Conservation (phyloP, 2,888 invertebrate species). For the Abscondita cerata region DNA sequence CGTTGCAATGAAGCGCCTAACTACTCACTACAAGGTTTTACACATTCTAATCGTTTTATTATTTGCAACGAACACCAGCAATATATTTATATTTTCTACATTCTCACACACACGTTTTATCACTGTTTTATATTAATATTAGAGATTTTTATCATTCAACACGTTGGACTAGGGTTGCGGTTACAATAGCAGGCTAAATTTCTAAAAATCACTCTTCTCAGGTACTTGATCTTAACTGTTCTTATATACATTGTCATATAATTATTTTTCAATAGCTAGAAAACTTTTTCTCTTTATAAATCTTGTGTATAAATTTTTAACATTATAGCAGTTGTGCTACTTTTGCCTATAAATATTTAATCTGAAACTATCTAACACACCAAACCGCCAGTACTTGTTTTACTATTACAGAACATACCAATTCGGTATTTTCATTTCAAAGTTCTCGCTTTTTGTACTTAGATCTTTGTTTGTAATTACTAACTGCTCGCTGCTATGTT, state of each 20-base stretch:
- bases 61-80: conserved; percentile 21
- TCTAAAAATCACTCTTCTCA: conserved; percentile 43
- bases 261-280: conserved; percentile 23
- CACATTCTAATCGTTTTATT: conserved; percentile 7
- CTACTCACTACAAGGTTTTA: conserved; percentile 9
- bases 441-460: not conserved
- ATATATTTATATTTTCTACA: conserved; percentile 30
- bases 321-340: conserved; percentile 27
- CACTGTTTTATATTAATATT: conserved; percentile 37
- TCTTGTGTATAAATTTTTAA: conserved; percentile 19
- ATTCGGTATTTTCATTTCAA: not conserved
- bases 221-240: conserved; percentile 38
- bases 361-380: not conserved
- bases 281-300: conserved; percentile 21
- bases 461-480: not conserved
- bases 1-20: conserved; percentile 32
- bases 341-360: conserved; percentile 18
- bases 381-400: not conserved
- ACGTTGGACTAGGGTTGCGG: conserved; percentile 43
- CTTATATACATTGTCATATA: conserved; percentile 31
- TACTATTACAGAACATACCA: not conserved
- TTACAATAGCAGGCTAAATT: conserved; percentile 45
- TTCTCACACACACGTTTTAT: conserved; percentile 43
- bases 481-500: not conserved
- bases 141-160: conserved; percentile 38